phyloP scores from a whole-genome alignment of 92 coral and sea anemone species.

The Phenganax subtilis region DNA sequence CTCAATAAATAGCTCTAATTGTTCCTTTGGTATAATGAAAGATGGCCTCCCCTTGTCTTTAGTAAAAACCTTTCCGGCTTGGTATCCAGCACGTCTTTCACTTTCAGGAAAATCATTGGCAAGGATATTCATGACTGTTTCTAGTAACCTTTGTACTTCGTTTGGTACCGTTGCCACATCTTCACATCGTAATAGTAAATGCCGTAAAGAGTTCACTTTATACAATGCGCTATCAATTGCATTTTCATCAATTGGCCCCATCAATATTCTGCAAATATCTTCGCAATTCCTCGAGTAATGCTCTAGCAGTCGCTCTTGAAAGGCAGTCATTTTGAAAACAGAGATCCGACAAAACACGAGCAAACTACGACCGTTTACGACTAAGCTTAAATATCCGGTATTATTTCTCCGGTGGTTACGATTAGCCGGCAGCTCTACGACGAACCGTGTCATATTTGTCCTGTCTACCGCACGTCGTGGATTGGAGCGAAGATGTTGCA shows the following conservation, averaged over 20 bases:
- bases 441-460: too few relatives aligned
- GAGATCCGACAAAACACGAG: too few relatives aligned
- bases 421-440: too few relatives aligned
- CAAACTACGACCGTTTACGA: too few relatives aligned
- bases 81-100: conserved; percentile 13
- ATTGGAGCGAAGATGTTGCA: too few relatives aligned
- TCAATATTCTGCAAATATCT: conserved; percentile 42
- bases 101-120: conserved; percentile 7
- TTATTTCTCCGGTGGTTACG: too few relatives aligned
- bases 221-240: conserved; percentile 33
- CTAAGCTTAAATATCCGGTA: too few relatives aligned
- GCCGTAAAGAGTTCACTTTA: conserved; percentile 38
- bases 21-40: conserved; percentile 43
- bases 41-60: conserved; percentile 43
- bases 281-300: conserved; percentile 23
- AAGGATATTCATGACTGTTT: conserved; percentile 39
- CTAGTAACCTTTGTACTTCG: conserved; percentile 29
- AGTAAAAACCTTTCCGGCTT: conserved; percentile 37
- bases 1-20: conserved; percentile 43
- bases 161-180: conserved; percentile 33
- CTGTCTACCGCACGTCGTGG: too few relatives aligned
- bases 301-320: too few relatives aligned
- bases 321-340: too few relatives aligned
- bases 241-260: conserved; percentile 33
- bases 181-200: conserved; percentile 40